Evolutionary conservation across 1,140 invertebrate species (phyloP), one percentile per base, ranked within the genome.

Genomic region (Xylocopa sonorina): DNA sequence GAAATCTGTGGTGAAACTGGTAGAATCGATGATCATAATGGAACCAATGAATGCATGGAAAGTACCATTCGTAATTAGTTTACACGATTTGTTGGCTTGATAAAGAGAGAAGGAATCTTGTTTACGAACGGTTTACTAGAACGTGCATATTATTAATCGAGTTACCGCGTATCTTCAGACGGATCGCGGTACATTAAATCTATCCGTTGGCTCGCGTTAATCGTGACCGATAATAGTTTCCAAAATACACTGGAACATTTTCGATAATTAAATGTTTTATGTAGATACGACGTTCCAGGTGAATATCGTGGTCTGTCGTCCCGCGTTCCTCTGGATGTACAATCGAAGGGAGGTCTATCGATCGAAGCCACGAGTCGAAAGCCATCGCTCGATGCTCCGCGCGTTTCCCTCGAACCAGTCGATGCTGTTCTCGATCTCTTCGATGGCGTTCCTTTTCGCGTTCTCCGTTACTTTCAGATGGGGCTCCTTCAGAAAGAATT

Each of bases 361-460:
- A 80, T 80, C 5, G 60, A 55, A 67, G 6, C 50, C 48, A 53
- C 60, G 48, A 16, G 41, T n/a, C 48, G 14, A 21, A 1, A 81
- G 16, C 43, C 67, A 81, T 67, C 14, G 4, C 2, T 80, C 72
- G 16, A 81, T 66, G 24, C 4, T 71, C 9, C 38, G 18, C 14
- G 9, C n/a, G 14, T 83, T 83, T 18, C 29, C 7, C 3, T 24
- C 14, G n/a, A 82, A 3, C 60, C 63, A 78, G 6, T 63, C 10
- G n/a, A 82, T 73, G 21, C 24, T 83, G 57, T 68, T 73, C 0
- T 82, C 29, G 2, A 78, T 50, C 6, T 75, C 62, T 27, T 83
- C 73, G 27, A 78, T 78, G 4, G 66, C 53, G 32, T 71, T 82
- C 4, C 27, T 67, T 27, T 51, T 83, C 6, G 24, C 21, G 12